phyloP scores from a whole-genome alignment of 2,888 invertebrate genomes.

The Eurois occulta region DNA sequence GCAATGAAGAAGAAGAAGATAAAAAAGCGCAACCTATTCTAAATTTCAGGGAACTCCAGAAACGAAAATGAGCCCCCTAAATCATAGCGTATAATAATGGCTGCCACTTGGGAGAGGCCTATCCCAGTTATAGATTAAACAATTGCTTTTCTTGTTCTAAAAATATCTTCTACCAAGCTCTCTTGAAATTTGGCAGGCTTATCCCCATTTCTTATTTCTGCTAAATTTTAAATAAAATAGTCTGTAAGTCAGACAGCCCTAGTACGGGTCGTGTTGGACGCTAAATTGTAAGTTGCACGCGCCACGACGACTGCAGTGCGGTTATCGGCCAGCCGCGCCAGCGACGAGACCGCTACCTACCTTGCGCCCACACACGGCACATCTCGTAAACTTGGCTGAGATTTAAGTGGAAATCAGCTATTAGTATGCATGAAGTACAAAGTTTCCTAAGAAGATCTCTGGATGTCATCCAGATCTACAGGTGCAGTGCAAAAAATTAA shows the following conservation, averaged over 20 bases:
- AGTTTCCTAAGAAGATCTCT: background rate
- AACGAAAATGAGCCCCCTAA: background rate
- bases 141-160: background rate
- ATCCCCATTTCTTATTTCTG: background rate
- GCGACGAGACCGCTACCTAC: conserved; percentile 54
- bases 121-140: background rate
- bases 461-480: background rate
- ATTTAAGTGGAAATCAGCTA: conserved; percentile 11
- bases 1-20: background rate
- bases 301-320: conserved; percentile 72
- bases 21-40: background rate
- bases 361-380: conserved; percentile 53
- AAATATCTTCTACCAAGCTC: background rate
- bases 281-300: conserved; percentile 79
- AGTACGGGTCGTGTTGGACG: conserved; percentile 67
- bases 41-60: background rate
- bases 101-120: background rate
- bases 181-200: conserved; percentile 3
- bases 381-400: conserved; percentile 10
- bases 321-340: conserved; percentile 66
- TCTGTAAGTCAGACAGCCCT: conserved; percentile 70
- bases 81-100: background rate
- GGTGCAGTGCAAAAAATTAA: background rate
- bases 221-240: conserved; percentile 12
- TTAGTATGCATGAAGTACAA: background rate